Evolutionary conservation across 2,888 invertebrate genomes (phyloP), one percentile per base, ranked within the genome.

Genomic region (Bhutanitis thaidina): DNA sequence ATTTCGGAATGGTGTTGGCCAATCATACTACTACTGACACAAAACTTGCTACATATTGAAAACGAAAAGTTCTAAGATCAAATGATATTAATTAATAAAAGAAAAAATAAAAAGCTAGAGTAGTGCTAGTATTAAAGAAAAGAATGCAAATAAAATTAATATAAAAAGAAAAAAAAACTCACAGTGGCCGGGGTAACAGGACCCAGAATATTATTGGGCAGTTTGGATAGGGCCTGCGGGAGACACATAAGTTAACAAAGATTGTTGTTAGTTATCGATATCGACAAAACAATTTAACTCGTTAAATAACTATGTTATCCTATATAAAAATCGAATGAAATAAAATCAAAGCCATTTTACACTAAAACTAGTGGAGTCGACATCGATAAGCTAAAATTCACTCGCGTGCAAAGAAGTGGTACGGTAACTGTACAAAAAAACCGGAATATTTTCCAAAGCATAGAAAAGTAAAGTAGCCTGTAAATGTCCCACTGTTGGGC

Each of bases 201-300:
- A 60, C 87, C 82, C 74, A 88, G 74, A 61, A 78, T 76, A 77
- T 88, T 81, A 74, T 81, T 86, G 55, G 89, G 86, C 71, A 90
- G 83, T 82, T 89, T 90, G 59, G 85, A 78, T 60, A 90, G 78
- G 62, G 88, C 90, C 89, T 90, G 81, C 53, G 65, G 67, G 65
- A 69, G 69, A 71, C 58, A 61, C 56, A 49, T 51, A 52, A 43
- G 30, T 49, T 52, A 36, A 48, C 49, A 47, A 35, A 49, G 39
- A 52, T 39, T 61, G 48, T 41, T 50, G 30, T 49, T 32, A 35
- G 44, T 50, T 45, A 44, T 50, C 50, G 50, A 50, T 44, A 20
- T 52, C 51, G 50, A 50, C 48, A 41, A 35, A 25, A 9, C 20
- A 32, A 16, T 34, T 16, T 9, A 9, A 30, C 7, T 34, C 7